Conservation (phyloP, 2,113 vertebrate genomes). For the Dicerorhinus sumatrensis region DNA sequence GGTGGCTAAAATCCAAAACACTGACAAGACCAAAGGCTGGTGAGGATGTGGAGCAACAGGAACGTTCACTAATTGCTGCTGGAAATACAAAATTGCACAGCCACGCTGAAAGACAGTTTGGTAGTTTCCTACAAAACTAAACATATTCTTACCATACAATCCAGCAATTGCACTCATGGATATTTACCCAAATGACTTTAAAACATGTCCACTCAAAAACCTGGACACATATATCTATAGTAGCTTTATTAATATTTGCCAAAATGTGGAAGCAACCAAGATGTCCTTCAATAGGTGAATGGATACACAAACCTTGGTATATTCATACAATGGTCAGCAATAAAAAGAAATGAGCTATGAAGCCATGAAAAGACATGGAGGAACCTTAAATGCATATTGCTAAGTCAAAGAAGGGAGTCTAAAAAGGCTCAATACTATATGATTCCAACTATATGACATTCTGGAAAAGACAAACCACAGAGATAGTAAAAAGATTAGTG, state of each 20-base stretch:
- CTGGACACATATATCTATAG: background rate
- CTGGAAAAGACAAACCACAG: constrained; percentile 4
- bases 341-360: background rate
- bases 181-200: background rate
- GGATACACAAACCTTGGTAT: background rate
- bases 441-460: background rate
- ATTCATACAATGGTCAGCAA: background rate
- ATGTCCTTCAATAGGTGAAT: background rate
- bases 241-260: background rate
- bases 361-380: background rate
- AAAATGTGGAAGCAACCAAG: background rate
- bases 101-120: background rate
- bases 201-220: background rate
- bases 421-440: background rate
- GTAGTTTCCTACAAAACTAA: constrained; percentile 5
- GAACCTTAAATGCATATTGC: background rate
- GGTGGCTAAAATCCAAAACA: constrained; percentile 42
- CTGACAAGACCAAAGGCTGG: background rate
- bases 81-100: background rate
- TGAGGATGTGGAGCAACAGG: background rate
- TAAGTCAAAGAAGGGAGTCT: background rate
- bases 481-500: background rate
- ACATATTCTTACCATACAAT: background rate
- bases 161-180: background rate
- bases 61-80: background rate